phyloP scores from a whole-genome alignment of 2,113 vertebrate genomes.

The Pelobates fuscus region DNA sequence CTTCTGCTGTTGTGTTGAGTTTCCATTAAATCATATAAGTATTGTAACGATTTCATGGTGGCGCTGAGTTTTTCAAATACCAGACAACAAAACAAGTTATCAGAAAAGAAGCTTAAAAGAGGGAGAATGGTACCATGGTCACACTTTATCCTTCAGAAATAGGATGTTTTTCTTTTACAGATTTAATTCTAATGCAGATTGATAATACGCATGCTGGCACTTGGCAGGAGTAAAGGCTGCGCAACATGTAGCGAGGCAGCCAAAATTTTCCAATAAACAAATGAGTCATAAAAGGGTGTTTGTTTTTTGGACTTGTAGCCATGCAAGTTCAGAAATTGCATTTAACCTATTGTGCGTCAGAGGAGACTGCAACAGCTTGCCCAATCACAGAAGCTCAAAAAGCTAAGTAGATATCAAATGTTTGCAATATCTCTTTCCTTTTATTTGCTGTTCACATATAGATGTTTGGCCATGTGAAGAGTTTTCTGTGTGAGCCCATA shows the following conservation, averaged over 20 bases:
- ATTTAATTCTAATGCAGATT: constrained; percentile 15
- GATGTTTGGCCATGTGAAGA: too few relatives aligned
- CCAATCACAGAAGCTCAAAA: too few relatives aligned
- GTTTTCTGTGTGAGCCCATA: too few relatives aligned
- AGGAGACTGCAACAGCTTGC: too few relatives aligned
- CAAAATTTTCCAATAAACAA: constrained; percentile 35
- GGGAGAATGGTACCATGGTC: background rate
- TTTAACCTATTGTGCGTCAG: background rate
- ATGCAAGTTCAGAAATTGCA: background rate
- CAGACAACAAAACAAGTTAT: constrained; percentile 47
- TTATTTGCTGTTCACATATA: too few relatives aligned
- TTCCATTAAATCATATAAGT: constrained; percentile 48
- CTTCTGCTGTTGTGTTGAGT: constrained; percentile 17
- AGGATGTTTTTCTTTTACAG: constrained; percentile 6
- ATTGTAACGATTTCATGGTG: constrained; percentile 39
- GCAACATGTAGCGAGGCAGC: background rate
- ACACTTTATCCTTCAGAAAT: constrained; percentile 4
- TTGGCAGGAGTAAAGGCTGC: constrained; percentile 9
- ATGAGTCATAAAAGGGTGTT: constrained; percentile 30
- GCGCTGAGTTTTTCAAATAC: constrained; percentile 43
- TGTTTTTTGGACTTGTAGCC: constrained; percentile 2
- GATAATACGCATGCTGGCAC: constrained; percentile 7
- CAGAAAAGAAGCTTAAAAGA: constrained; percentile 33
- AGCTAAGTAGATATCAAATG: too few relatives aligned
- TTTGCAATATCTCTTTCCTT: too few relatives aligned